Conservation (phyloP, 1,140 invertebrate species). For the Meteorus sp. region DNA sequence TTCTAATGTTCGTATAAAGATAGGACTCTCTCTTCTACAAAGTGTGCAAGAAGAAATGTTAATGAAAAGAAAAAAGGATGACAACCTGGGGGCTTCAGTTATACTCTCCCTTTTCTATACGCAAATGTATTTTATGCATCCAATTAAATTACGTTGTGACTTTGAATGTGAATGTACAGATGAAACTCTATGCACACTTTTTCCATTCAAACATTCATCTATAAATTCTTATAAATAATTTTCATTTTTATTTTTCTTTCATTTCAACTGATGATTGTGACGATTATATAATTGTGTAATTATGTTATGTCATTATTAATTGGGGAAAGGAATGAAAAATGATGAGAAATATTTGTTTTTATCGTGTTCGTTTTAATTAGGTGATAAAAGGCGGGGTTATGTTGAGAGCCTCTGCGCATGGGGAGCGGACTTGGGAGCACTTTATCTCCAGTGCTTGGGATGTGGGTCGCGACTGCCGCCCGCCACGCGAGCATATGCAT, state of each 20-base stretch:
- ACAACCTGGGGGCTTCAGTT: neutral
- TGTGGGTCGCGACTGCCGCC: constrained; percentile 53
- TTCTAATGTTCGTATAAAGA: constrained; percentile 26
- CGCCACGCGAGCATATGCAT: constrained; percentile 44
- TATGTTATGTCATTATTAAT: constrained; percentile 2
- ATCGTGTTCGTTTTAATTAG: neutral
- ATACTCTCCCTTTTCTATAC: neutral
- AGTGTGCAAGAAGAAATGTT: too few relatives aligned
- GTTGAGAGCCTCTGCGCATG: constrained; percentile 47
- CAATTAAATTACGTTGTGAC: neutral
- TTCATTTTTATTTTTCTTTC: neutral
- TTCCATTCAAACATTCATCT: neutral
- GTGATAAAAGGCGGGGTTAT: constrained; percentile 39
- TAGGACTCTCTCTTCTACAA: constrained; percentile 13
- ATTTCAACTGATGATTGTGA: neutral
- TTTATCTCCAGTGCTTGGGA: constrained; percentile 46
- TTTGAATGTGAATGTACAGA: constrained; percentile 8
- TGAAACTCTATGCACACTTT: neutral
- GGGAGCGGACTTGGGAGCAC: constrained; percentile 44
- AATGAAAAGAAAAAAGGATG: constrained; percentile 19
- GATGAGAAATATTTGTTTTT: neutral
- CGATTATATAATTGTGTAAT: constrained; percentile 9
- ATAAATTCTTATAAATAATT: too few relatives aligned
- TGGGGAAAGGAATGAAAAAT: neutral
- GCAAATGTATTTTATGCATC: too few relatives aligned